Percentiles rank a stretch among this genome's conserved stretches.
phyloP scores from a whole-genome alignment of 2,113 vertebrate species.

The Kryptolebias marmoratus region DNA sequence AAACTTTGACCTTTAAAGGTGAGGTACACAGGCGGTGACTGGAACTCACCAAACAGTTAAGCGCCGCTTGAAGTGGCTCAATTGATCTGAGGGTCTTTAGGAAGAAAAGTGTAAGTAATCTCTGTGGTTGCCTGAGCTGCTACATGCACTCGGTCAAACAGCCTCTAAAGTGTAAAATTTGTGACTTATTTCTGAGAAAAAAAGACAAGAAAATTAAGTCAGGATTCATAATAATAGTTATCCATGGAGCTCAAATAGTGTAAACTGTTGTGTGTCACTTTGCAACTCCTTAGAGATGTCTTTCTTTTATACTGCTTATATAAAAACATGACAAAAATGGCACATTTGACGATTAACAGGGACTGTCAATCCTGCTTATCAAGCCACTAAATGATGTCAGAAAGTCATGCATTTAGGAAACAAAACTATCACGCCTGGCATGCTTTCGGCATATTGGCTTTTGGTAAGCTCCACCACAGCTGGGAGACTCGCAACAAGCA shows the following conservation, averaged over 20 bases:
- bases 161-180: conserved; percentile 5
- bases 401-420: conserved; percentile 36
- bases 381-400: conserved; percentile 45
- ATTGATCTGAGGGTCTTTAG: conserved; percentile 48
- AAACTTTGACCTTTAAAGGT: conserved; percentile 71
- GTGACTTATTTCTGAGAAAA: background rate
- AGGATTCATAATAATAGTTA: background rate
- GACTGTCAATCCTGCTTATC: conserved; percentile 31
- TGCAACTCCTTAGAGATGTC: conserved; percentile 4
- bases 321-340: conserved; percentile 3
- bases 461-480: conserved; percentile 65
- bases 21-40: conserved; percentile 18
- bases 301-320: conserved; percentile 14
- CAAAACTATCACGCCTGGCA: conserved; percentile 50
- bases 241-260: background rate
- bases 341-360: conserved; percentile 32
- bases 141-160: background rate
- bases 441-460: conserved; percentile 55
- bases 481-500: conserved; percentile 58
- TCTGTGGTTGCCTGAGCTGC: conserved; percentile 5
- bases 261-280: conserved; percentile 1
- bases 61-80: conserved; percentile 36
- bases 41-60: conserved; percentile 40
- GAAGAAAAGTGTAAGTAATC: conserved; percentile 41
- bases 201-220: background rate